Evolutionary conservation across 1,140 invertebrate genomes (phyloP), one percentile per base, ranked within the genome.

Genomic region (Schlechtendalia chinensis): DNA sequence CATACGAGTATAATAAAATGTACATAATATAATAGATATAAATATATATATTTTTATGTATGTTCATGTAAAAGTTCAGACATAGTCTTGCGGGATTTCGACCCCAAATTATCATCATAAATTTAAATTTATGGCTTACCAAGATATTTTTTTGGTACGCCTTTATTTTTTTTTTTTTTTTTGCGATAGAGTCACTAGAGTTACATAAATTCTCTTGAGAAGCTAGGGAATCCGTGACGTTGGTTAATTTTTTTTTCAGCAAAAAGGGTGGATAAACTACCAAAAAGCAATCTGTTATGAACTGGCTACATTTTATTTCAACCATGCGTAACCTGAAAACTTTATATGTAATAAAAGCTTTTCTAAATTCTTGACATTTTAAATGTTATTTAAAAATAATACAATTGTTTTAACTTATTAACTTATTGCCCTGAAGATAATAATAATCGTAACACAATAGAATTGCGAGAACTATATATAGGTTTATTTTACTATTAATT

Each of bases 251-350:
- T 59, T 59, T 75, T 77, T 77, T 24, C n/a, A 24, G 19, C 14
- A 24, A 77, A 59, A 56, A 56, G 54, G 72, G 54, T 77, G 72
- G 72, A 39, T 77, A 77, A 50, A 77, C 39, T 77, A 77, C 72
- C 56, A 77, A 77, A 77, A 77, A 77, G 72, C 72, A 77, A 77
- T 77, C 53, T 77, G 72, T 77, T 77, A 77, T 77, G 45, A 77
- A 59, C 72, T 59, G 72, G 72, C 72, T 39, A 59, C 72, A 59
- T 77, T 77, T 69, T 77, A 39, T 77, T 77, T 77, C 72, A 77
- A 77, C 72, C 72, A 77, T 59, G 72, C 72, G 72, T 77, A 77
- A 59, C 53, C 69, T 39, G 32, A 3, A n/a, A 72, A 54, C 69
- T 39, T 59, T 54, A 77, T 77, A 59, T 59, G 54, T 59, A 77